A percentile compares a stretch with the other conserved stretches of the same genome.
These are phyloP conservation scores for Sabellastarte sp. DNA, from an alignment of 2,888 invertebrate genomes.

Conservation along the genomic window DNA sequence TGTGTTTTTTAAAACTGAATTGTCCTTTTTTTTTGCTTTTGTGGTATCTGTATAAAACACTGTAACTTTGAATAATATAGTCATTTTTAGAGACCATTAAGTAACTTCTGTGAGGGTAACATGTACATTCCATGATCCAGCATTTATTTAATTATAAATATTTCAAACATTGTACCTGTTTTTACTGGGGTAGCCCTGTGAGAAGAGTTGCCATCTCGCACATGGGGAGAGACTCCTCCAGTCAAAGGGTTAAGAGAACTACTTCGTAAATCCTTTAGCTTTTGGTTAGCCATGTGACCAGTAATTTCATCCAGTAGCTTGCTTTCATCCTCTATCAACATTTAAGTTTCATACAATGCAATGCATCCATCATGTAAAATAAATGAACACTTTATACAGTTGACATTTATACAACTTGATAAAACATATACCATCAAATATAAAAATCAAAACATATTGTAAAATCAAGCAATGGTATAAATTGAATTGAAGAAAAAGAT, in stretches of 20 bases:
- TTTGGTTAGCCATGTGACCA: conserved; percentile 40
- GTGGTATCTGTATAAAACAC: too few relatives aligned
- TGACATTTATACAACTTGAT: background rate
- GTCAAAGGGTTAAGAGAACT: background rate
- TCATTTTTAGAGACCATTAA: too few relatives aligned
- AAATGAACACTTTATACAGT: background rate
- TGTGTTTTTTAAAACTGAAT: too few relatives aligned
- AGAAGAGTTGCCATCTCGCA: background rate
- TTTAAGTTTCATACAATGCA: background rate
- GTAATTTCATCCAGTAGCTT: conserved; percentile 50
- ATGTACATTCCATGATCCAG: too few relatives aligned
- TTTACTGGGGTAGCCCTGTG: background rate
- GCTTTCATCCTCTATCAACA: conserved; percentile 35
- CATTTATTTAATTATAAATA: too few relatives aligned
- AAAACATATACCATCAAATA: too few relatives aligned
- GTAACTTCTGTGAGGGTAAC: too few relatives aligned
- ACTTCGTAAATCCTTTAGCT: conserved; percentile 15
- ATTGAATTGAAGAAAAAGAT: background rate
- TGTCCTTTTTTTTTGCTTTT: too few relatives aligned
- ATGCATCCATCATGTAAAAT: background rate
- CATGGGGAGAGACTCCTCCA: background rate
- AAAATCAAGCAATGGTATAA: too few relatives aligned
- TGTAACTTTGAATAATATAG: too few relatives aligned
- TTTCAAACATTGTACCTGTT: background rate
- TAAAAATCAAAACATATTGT: too few relatives aligned